A percentile compares a stretch with the other conserved stretches of the same genome.
phyloP scores from a whole-genome alignment of 1,140 invertebrate species.

The Holcopasites calliopsidis region DNA sequence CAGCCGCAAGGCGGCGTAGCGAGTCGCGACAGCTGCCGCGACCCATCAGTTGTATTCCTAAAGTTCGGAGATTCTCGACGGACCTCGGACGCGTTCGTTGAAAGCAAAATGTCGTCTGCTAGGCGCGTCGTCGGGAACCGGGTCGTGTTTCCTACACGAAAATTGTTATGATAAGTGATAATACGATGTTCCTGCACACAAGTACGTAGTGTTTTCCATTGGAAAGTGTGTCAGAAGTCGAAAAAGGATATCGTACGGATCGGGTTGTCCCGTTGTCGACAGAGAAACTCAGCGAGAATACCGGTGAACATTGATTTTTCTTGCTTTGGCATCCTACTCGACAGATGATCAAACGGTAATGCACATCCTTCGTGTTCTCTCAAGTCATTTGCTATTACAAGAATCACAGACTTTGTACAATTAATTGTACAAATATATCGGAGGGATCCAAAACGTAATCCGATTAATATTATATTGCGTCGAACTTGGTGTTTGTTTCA shows the following conservation, averaged over 20 bases:
- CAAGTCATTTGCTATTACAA: neutral
- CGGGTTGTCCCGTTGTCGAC: constrained; percentile 5
- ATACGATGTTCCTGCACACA: constrained; percentile 36
- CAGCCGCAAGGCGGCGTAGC: neutral
- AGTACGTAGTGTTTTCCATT: constrained; percentile 34
- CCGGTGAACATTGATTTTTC: constrained; percentile 74
- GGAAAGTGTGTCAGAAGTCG: constrained; percentile 4
- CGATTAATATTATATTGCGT: neutral
- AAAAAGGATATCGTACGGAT: constrained; percentile 36
- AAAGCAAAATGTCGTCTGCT: constrained; percentile 74
- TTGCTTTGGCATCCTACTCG: constrained; percentile 51
- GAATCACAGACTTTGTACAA: neutral
- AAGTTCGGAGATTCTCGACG: constrained; percentile 49
- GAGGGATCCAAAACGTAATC: neutral
- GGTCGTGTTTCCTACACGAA: constrained; percentile 66
- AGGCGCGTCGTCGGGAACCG: constrained; percentile 73
- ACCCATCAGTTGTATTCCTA: neutral
- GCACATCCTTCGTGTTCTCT: constrained; percentile 6
- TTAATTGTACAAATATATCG: neutral
- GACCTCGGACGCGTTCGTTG: constrained; percentile 50
- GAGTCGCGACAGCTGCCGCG: neutral
- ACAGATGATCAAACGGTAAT: constrained; percentile 61
- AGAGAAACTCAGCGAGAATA: constrained; percentile 12
- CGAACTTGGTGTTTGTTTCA: neutral
- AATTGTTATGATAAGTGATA: constrained; percentile 67